Evolutionary conservation across 2,888 invertebrate species (phyloP).

Genomic region (Camptogramma bilineatum): DNA sequence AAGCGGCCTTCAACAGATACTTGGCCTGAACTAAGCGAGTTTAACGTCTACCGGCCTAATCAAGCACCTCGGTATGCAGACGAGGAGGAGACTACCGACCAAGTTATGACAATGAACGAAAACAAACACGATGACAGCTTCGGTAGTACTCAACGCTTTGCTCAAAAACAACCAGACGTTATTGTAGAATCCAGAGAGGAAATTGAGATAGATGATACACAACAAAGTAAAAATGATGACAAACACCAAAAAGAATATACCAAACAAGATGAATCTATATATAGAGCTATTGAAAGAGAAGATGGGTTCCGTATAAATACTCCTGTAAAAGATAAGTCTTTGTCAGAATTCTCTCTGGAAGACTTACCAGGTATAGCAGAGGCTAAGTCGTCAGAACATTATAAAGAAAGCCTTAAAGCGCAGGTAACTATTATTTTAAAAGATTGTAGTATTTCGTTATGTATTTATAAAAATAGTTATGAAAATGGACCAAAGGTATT

Average conservation of each 20-base stretch:
- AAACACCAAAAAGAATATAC: constrained; percentile 8
- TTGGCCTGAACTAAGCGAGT: constrained; percentile 63
- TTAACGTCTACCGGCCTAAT: constrained; percentile 47
- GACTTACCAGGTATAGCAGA: constrained; percentile 33
- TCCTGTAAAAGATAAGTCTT: constrained; percentile 57
- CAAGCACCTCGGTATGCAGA: constrained; percentile 42
- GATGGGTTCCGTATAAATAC: constrained; percentile 20
- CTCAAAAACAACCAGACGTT: constrained; percentile 13
- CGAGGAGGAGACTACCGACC: constrained; percentile 32
- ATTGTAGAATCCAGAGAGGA: constrained; percentile 25
- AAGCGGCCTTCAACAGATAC: constrained; percentile 61
- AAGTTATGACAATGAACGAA: constrained; percentile 34
- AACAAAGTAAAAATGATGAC: constrained; percentile 3
- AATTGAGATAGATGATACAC: constrained; percentile 15
- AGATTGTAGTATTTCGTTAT: constrained; percentile 5
- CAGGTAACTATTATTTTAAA: constrained; percentile 48
- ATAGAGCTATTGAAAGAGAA: constrained; percentile 18
- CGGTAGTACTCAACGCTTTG: constrained; percentile 9
- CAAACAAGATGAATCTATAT: constrained; percentile 4
- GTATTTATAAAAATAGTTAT: too few relatives aligned
- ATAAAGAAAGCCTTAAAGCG: constrained; percentile 43
- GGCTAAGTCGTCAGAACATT: constrained; percentile 35
- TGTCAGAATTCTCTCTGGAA: constrained; percentile 71
- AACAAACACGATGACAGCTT: constrained; percentile 21
- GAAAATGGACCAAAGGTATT: neutral